A percentile compares a stretch with the other conserved stretches of the same genome.
Conservation (phyloP, 1,140 invertebrate genomes). For the Drosophila tristis region DNA sequence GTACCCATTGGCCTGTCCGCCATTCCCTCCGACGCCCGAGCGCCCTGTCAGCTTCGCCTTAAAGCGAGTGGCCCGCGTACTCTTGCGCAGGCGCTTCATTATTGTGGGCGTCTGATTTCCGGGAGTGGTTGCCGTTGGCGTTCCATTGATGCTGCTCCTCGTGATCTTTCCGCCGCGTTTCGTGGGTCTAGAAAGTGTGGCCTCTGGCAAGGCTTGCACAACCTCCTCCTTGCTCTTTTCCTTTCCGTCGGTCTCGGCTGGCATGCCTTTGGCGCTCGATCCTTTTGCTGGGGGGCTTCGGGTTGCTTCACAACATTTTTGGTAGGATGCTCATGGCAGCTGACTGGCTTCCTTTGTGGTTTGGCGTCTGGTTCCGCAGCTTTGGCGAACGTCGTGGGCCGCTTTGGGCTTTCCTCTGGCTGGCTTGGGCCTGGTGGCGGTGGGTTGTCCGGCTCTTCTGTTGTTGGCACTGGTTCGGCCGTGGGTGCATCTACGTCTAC, state of each 20-base stretch:
- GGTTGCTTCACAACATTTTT: too few relatives aligned
- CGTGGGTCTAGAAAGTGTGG: conserved; percentile 1
- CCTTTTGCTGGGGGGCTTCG: too few relatives aligned
- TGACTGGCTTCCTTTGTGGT: too few relatives aligned
- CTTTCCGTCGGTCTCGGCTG: not conserved
- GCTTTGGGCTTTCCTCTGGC: too few relatives aligned
- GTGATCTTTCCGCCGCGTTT: conserved; percentile 51
- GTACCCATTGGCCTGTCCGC: conserved; percentile 33
- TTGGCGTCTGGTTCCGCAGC: too few relatives aligned
- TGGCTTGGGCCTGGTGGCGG: too few relatives aligned
- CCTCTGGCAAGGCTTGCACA: conserved; percentile 13
- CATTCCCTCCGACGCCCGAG: not conserved
- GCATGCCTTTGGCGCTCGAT: too few relatives aligned
- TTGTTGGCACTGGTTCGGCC: too few relatives aligned
- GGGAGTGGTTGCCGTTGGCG: not conserved
- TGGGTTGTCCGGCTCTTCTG: too few relatives aligned
- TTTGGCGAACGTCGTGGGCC: too few relatives aligned
- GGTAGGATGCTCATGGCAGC: too few relatives aligned
- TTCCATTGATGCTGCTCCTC: conserved; percentile 60
- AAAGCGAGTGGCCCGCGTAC: conserved; percentile 86
- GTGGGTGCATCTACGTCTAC: too few relatives aligned
- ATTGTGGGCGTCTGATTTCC: conserved; percentile 49
- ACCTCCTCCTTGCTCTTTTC: conserved; percentile 24
- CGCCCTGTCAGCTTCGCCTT: conserved; percentile 83
- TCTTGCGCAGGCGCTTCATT: conserved; percentile 84